These are phyloP conservation scores for Invenusta paracnida DNA, from an alignment of 2,888 invertebrate species.

Conservation along the genomic window DNA sequence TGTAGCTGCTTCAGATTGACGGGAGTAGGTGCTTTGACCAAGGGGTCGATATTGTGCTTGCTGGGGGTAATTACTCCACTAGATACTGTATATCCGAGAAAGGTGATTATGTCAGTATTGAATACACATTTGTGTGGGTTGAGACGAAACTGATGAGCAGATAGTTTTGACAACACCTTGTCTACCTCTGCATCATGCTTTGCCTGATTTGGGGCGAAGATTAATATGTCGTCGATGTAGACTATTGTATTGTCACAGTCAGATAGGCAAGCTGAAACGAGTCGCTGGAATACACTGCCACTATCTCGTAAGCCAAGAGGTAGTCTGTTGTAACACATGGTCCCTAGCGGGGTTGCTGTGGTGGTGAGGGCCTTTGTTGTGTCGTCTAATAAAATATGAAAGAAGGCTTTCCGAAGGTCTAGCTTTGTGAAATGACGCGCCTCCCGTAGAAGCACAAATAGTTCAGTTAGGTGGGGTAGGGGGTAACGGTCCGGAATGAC, in stretches of 20 bases:
- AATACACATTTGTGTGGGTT: not conserved
- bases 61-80: not conserved
- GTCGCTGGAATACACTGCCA: not conserved
- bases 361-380: not conserved
- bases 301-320: not conserved
- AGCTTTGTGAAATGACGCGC: not conserved
- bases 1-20: not conserved
- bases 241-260: not conserved
- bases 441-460: not conserved
- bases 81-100: not conserved
- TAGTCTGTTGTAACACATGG: not conserved
- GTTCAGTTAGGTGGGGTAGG: not conserved
- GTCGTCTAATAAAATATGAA: not conserved
- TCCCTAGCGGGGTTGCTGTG: not conserved
- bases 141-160: not conserved
- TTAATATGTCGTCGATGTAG: not conserved
- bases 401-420: not conserved
- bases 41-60: not conserved
- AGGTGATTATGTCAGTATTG: not conserved
- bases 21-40: not conserved
- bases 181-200: not conserved
- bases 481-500: not conserved
- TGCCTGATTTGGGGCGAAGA: not conserved
- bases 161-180: not conserved
- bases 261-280: not conserved